phyloP scores from a whole-genome alignment of 2,797 vertebrate species.

The Lagorchestes hirsutus region DNA sequence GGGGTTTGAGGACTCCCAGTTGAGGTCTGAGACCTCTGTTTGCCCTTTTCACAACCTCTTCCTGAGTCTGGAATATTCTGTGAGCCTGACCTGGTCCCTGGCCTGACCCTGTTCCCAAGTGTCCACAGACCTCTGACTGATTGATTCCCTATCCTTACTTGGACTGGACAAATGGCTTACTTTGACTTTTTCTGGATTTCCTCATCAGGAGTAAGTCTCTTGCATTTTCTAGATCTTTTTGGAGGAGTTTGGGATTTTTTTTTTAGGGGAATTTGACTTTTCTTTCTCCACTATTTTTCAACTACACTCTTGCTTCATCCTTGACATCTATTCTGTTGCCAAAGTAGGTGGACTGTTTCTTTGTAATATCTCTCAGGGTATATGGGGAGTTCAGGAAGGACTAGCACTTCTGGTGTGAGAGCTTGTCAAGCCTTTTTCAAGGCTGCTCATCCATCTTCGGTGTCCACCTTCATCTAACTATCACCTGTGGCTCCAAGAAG shows the following conservation, averaged over 20 bases:
- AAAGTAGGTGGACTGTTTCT: background rate
- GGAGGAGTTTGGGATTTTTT: background rate
- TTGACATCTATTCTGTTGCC: background rate
- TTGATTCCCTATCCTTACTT: background rate
- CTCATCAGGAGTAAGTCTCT: background rate
- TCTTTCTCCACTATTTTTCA: background rate
- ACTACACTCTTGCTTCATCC: background rate
- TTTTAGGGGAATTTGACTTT: background rate
- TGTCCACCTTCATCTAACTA: background rate
- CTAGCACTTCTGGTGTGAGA: background rate
- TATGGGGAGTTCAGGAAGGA: background rate
- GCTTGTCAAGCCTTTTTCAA: background rate
- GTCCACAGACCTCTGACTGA: background rate
- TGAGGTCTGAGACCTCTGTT: background rate
- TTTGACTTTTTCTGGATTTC: background rate
- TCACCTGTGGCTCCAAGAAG: background rate
- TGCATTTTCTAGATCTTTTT: background rate
- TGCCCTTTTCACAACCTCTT: background rate
- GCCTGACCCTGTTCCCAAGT: background rate
- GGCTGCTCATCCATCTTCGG: background rate
- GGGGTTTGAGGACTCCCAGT: background rate
- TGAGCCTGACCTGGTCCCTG: background rate
- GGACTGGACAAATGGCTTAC: background rate
- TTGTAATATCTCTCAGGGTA: background rate
- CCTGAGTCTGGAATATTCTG: background rate